A percentile compares a stretch with the other conserved stretches of the same genome.
Evolutionary conservation across 2,113 vertebrate genomes (phyloP).

Genomic region (Lanius collurio): DNA sequence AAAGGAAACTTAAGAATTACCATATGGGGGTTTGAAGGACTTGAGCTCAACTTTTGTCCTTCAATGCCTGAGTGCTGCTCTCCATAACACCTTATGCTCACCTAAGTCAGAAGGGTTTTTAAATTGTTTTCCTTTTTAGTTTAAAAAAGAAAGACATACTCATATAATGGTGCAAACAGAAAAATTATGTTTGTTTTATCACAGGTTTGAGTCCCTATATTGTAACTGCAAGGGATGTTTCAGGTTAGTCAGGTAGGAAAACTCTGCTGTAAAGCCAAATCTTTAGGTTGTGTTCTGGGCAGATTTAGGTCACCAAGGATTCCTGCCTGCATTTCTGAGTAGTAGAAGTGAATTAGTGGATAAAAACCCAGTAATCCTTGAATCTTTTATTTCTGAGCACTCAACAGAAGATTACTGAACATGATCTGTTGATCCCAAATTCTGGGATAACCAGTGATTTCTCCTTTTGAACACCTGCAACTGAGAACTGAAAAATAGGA

Average conservation of each 20-base stretch:
- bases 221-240: neutral
- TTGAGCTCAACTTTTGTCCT: slow-evolving; percentile 30
- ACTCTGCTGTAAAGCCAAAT: neutral
- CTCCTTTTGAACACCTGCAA: neutral
- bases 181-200: neutral
- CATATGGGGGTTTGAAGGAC: slow-evolving; percentile 53
- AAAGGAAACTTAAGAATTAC: slow-evolving; percentile 57
- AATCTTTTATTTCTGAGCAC: neutral
- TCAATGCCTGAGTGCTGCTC: neutral
- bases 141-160: neutral
- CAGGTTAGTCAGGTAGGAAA: neutral
- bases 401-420: neutral
- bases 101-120: neutral
- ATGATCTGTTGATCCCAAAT: neutral
- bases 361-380: neutral
- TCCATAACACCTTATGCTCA: neutral
- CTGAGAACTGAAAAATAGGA: neutral
- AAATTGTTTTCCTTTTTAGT: neutral
- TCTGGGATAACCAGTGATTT: neutral
- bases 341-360: neutral
- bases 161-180: neutral
- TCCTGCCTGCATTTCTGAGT: neutral
- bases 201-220: neutral
- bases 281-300: neutral
- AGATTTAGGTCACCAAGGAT: neutral